Evolutionary conservation across 92 coral and sea anemone genomes (phyloP).

Genomic region (Phenganax stokvisi): DNA sequence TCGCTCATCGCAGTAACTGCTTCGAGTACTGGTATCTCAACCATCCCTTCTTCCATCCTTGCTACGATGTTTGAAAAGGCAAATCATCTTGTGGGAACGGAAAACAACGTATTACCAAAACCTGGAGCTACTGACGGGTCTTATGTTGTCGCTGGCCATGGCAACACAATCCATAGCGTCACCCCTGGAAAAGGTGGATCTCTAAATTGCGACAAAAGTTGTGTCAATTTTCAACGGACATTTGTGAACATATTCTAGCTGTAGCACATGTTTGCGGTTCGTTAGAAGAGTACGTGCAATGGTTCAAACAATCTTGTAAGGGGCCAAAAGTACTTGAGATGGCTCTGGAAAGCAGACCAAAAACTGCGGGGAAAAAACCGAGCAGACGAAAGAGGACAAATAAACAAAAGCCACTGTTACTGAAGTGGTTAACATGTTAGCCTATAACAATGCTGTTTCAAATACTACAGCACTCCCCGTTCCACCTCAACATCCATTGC

Average conservation of each 20-base stretch:
- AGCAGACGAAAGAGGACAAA: slow-evolving; percentile 38
- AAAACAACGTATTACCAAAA: slow-evolving; percentile 32
- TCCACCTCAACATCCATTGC: neutral
- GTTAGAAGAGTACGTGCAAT: slow-evolving; percentile 21
- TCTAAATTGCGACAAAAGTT: slow-evolving; percentile 40
- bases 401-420: slow-evolving; percentile 21
- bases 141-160: slow-evolving; percentile 45
- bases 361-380: slow-evolving; percentile 43
- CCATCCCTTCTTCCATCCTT: slow-evolving; percentile 37
- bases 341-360: slow-evolving; percentile 41
- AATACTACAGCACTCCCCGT: neutral
- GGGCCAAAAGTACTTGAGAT: slow-evolving; percentile 35
- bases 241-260: slow-evolving; percentile 48
- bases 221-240: slow-evolving; percentile 43
- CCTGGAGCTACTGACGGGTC: slow-evolving; percentile 52
- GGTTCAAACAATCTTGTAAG: slow-evolving; percentile 38
- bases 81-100: slow-evolving; percentile 1
- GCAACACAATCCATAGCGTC: slow-evolving; percentile 42
- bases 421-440: slow-evolving; percentile 33
- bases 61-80: slow-evolving; percentile 43
- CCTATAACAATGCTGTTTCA: neutral
- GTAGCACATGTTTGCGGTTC: slow-evolving; percentile 43
- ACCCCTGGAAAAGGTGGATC: slow-evolving; percentile 50
- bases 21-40: neutral
- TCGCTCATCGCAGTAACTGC: too few relatives aligned